phyloP scores from a whole-genome alignment of 1,140 invertebrate genomes.

The Drosophila kurseongensis region DNA sequence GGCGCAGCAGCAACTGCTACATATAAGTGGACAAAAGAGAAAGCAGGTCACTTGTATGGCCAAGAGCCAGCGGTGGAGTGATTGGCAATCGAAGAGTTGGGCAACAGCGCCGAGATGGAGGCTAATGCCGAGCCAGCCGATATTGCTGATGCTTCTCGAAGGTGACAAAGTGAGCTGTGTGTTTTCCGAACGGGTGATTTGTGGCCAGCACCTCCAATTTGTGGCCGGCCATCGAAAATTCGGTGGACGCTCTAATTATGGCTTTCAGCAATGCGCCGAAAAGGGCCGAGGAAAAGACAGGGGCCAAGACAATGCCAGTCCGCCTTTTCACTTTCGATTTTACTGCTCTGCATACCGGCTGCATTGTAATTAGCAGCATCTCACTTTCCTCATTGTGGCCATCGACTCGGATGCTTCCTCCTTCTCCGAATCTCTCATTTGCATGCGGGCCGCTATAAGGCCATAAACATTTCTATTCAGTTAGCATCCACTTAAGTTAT shows the following conservation, averaged over 20 bases:
- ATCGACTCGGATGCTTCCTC: conserved; percentile 22
- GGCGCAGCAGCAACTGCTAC: conserved; percentile 49
- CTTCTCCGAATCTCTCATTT: conserved; percentile 50
- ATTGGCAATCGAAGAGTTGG: conserved; percentile 81
- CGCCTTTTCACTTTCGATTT: conserved; percentile 73
- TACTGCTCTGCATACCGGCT: conserved; percentile 51
- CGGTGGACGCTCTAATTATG: conserved; percentile 66
- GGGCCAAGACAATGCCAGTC: conserved; percentile 2
- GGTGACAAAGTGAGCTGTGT: conserved; percentile 65
- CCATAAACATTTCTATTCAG: conserved; percentile 77
- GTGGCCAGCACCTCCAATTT: conserved; percentile 48
- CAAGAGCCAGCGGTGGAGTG: conserved; percentile 68
- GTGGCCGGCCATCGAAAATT: conserved; percentile 26
- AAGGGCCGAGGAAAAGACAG: conserved; percentile 9
- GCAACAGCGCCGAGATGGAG: conserved; percentile 10
- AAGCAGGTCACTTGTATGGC: conserved; percentile 82
- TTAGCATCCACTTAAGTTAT: conserved; percentile 64
- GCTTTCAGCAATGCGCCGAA: conserved; percentile 36
- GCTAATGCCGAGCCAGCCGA: conserved; percentile 18
- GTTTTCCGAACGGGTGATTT: conserved; percentile 28
- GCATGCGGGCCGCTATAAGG: conserved; percentile 74
- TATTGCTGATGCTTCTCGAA: conserved; percentile 64
- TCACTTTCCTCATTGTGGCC: conserved; percentile 61
- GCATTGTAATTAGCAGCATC: conserved; percentile 75
- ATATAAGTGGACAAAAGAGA: conserved; percentile 79